Percentiles rank a stretch among this genome's conserved stretches.
Conservation (phyloP, 2,888 invertebrate species). For the Oscheius myriophilus region DNA sequence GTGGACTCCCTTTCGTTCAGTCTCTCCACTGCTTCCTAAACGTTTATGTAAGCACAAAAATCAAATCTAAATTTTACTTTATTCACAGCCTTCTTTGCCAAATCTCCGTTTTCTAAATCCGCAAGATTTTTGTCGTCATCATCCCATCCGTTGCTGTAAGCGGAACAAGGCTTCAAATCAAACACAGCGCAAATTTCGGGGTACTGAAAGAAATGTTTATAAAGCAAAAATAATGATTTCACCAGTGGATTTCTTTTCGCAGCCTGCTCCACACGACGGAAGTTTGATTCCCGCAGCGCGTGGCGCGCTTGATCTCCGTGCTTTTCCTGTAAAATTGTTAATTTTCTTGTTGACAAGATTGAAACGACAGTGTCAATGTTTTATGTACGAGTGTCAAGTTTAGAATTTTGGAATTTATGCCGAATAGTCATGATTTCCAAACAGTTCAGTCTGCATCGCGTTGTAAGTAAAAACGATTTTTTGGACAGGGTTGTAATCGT, state of each 20-base stretch:
- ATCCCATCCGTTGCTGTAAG: conserved; percentile 15
- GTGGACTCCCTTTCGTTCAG: conserved; percentile 30
- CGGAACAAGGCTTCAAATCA: conserved; percentile 5
- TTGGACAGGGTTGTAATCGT: no score
- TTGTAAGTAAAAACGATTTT: no score
- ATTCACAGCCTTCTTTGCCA: conserved; percentile 38
- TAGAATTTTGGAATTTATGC: no score
- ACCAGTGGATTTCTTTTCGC: conserved; percentile 24
- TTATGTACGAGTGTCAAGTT: no score
- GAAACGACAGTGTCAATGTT: no score
- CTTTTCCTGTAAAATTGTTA: no score
- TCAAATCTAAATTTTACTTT: no score
- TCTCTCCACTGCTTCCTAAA: conserved; percentile 17
- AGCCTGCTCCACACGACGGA: conserved; percentile 11
- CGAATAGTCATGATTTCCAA: no score
- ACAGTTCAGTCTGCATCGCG: no score
- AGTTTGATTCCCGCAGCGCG: not conserved
- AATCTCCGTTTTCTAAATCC: conserved; percentile 39
- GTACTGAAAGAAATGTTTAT: conserved; percentile 20
- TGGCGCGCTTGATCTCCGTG: no score
- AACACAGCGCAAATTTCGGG: conserved; percentile 34
- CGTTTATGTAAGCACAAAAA: no score
- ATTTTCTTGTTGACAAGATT: no score
- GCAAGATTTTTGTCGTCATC: not conserved
- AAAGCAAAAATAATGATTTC: not conserved